Evolutionary conservation across 1,140 invertebrate genomes (phyloP).

Genomic region (Nebria ingens): DNA sequence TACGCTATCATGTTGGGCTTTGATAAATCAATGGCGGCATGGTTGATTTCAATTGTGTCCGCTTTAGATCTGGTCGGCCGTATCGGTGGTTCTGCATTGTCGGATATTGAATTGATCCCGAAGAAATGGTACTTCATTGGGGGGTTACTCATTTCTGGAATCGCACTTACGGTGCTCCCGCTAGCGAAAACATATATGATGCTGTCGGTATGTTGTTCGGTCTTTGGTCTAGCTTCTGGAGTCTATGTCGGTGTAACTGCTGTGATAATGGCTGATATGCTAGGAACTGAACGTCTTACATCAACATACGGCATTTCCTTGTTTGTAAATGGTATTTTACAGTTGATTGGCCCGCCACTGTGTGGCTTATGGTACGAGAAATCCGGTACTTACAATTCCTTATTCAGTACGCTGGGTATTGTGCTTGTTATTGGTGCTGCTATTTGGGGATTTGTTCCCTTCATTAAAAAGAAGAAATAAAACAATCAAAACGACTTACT

Average conservation of each 20-base stretch:
- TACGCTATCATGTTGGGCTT: slow-evolving; percentile 60
- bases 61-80: slow-evolving; percentile 66
- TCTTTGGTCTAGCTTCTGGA: slow-evolving; percentile 73
- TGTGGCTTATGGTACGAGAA: slow-evolving; percentile 56
- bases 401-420: slow-evolving; percentile 60
- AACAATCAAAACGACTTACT: too few relatives aligned
- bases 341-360: slow-evolving; percentile 67
- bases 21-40: slow-evolving; percentile 53
- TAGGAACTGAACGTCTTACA: slow-evolving; percentile 69
- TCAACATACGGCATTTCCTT: slow-evolving; percentile 76
- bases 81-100: slow-evolving; percentile 70
- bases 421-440: slow-evolving; percentile 59
- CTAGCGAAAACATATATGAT: slow-evolving; percentile 41
- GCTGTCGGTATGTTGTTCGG: slow-evolving; percentile 55
- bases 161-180: slow-evolving; percentile 58
- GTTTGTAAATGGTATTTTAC: slow-evolving; percentile 71
- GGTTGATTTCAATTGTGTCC: slow-evolving; percentile 67
- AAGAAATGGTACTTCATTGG: slow-evolving; percentile 73
- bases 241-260: slow-evolving; percentile 77
- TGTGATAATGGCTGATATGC: slow-evolving; percentile 74
- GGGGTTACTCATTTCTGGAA: slow-evolving; percentile 62
- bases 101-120: slow-evolving; percentile 58
- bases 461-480: slow-evolving; percentile 50
- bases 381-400: slow-evolving; percentile 52
- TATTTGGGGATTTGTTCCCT: slow-evolving; percentile 64